A percentile compares a stretch with the other conserved stretches of the same genome.
Evolutionary conservation across 1,140 invertebrate species (phyloP).

Genomic region (Trachymyrmex cornetzi): DNA sequence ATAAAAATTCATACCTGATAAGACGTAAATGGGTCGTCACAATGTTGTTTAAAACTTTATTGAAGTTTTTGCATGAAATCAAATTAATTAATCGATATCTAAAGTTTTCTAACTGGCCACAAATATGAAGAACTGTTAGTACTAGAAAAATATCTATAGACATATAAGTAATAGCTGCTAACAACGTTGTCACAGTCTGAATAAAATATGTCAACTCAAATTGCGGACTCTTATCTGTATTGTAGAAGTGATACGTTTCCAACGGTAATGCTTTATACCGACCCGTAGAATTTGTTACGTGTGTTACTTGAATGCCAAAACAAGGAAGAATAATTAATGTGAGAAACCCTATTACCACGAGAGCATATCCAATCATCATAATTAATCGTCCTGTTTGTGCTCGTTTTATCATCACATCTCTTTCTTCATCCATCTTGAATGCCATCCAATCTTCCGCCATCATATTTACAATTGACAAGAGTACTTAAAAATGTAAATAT

Average conservation of each 20-base stretch:
- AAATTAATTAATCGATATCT: background rate
- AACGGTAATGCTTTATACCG: background rate
- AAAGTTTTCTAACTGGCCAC: conserved; percentile 36
- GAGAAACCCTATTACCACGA: background rate
- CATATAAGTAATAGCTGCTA: background rate
- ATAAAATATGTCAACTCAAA: background rate
- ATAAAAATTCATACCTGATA: conserved; percentile 23
- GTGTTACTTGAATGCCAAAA: background rate
- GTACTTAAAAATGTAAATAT: conserved; percentile 9
- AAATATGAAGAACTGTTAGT: conserved; percentile 26
- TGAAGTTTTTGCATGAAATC: background rate
- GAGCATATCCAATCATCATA: background rate
- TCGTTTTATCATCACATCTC: conserved; percentile 26
- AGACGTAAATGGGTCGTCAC: background rate
- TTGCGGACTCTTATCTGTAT: conserved; percentile 7
- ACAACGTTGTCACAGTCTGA: background rate
- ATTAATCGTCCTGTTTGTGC: too few relatives aligned
- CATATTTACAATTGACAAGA: conserved; percentile 10
- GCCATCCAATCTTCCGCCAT: conserved; percentile 50
- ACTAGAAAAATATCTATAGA: conserved; percentile 28
- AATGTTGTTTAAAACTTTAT: background rate
- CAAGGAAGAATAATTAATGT: background rate
- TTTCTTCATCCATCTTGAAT: background rate
- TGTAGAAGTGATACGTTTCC: background rate
- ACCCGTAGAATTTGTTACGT: background rate